These are phyloP conservation scores for Myiothlypis coronata DNA, from an alignment of 2,797 vertebrate species.

Conservation along the genomic window DNA sequence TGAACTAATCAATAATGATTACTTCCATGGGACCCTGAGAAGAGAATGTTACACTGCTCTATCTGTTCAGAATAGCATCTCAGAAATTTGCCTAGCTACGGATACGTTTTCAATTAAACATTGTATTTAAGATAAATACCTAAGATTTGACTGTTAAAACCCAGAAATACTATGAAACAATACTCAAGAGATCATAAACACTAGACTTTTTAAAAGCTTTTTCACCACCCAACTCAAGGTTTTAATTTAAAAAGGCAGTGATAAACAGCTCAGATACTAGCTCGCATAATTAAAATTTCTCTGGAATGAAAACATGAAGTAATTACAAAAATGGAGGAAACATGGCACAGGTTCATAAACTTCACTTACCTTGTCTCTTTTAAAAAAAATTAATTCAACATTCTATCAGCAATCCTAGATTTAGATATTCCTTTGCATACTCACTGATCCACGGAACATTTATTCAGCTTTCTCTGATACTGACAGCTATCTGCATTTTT, in stretches of 20 bases:
- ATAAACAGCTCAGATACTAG: not conserved
- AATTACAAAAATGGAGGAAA: not conserved
- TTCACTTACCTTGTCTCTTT: not conserved
- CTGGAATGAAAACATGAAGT: not conserved
- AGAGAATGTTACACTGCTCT: not conserved
- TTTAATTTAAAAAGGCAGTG: not conserved
- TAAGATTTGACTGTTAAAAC: not conserved
- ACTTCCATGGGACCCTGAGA: not conserved
- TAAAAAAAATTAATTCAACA: not conserved
- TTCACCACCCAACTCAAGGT: not conserved
- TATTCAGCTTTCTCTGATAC: not conserved
- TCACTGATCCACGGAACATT: not conserved
- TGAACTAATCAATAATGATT: not conserved
- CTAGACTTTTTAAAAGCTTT: not conserved
- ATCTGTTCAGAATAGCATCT: not conserved
- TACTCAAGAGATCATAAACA: not conserved
- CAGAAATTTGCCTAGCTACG: not conserved
- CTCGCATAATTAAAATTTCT: not conserved
- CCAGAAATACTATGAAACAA: not conserved
- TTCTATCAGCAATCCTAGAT: not conserved
- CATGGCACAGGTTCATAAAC: not conserved
- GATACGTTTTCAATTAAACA: not conserved
- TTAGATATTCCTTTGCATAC: not conserved
- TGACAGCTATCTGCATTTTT: not conserved
- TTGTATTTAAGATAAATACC: not conserved